These are phyloP conservation scores for Sepiola atlantica DNA, from an alignment of 2,888 invertebrate genomes.

Conservation along the genomic window DNA sequence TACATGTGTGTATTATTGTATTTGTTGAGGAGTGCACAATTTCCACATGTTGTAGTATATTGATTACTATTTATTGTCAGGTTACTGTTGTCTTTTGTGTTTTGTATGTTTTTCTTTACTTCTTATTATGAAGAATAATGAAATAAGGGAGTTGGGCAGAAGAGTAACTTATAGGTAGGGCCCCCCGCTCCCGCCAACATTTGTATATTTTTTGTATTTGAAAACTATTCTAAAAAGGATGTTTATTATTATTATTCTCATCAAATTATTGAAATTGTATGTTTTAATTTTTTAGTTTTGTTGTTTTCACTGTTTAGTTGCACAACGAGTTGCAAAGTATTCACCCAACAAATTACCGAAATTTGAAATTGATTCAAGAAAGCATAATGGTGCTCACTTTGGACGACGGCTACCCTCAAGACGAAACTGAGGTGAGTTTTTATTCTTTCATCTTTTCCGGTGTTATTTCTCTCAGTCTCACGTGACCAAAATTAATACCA, in stretches of 20 bases:
- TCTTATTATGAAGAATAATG: no score
- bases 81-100: neutral
- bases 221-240: no score
- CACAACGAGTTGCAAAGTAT: conserved; percentile 59
- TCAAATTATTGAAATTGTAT: neutral
- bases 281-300: neutral
- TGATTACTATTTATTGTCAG: no score
- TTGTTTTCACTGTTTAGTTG: conserved; percentile 53
- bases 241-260: no score
- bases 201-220: no score
- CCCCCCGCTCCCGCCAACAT: no score
- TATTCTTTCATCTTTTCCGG: neutral
- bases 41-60: neutral
- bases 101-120: neutral
- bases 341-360: conserved; percentile 63
- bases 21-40: no score
- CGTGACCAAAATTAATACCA: no score
- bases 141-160: no score
- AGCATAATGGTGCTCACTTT: conserved; percentile 58
- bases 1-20: no score
- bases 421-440: conserved; percentile 44
- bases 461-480: no score
- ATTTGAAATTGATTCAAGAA: conserved; percentile 61
- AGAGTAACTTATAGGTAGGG: no score
- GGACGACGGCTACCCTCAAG: conserved; percentile 49